Evolutionary conservation across 37 sponge, comb jelly and placozoan species (phyloP).

Genomic region (Diacarnus erythraeanus): DNA sequence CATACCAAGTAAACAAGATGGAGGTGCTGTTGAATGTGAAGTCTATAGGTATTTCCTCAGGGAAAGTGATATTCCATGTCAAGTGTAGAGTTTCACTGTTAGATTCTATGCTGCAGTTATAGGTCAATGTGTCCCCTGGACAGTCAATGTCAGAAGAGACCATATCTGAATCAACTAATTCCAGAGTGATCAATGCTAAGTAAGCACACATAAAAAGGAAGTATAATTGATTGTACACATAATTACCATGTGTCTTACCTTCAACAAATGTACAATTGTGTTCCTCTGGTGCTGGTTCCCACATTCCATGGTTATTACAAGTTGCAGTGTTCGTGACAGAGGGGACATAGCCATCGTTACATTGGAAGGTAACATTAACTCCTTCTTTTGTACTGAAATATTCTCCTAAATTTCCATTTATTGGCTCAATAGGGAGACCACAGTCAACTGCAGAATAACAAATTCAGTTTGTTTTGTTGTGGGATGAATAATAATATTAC

Average conservation of each 20-base stretch:
- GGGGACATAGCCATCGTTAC: background rate
- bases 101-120: background rate
- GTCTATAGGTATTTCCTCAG: background rate
- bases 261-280: background rate
- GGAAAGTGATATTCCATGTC: background rate
- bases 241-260: background rate
- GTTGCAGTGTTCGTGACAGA: background rate
- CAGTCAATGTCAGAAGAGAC: background rate
- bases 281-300: background rate
- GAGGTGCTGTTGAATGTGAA: background rate
- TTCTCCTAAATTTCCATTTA: background rate
- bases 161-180: background rate
- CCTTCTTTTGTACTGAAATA: background rate
- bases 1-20: background rate
- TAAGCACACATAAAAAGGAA: too few relatives aligned
- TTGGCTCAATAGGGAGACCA: background rate
- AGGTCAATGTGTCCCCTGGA: background rate
- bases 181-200: background rate
- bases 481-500: too few relatives aligned
- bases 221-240: too few relatives aligned
- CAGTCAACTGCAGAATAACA: background rate
- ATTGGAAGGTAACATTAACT: background rate
- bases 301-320: background rate
- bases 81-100: background rate
- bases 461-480: too few relatives aligned